These are phyloP conservation scores for Caenorhabditis parvicauda DNA, from an alignment of 2,888 invertebrate genomes.

Conservation along the genomic window DNA sequence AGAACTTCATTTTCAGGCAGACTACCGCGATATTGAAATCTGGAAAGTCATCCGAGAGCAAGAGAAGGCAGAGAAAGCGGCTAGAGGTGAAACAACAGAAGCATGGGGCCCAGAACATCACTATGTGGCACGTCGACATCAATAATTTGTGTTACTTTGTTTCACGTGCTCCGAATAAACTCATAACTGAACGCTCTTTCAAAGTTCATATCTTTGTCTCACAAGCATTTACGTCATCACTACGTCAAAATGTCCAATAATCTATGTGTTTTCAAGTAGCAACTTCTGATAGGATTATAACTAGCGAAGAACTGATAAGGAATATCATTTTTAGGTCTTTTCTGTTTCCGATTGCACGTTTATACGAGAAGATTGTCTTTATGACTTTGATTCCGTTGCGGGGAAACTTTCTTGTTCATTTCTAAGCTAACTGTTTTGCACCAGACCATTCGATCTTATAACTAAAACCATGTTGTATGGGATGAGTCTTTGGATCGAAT, in stretches of 20 bases:
- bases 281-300: not conserved
- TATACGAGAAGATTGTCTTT: too few relatives aligned
- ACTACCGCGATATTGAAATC: conserved; percentile 58
- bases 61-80: conserved; percentile 51
- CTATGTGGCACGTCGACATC: conserved; percentile 51
- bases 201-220: too few relatives aligned
- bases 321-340: too few relatives aligned
- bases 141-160: conserved; percentile 1
- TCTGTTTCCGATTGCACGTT: too few relatives aligned
- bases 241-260: not conserved
- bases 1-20: conserved; percentile 47
- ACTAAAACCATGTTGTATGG: too few relatives aligned
- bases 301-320: too few relatives aligned
- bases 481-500: too few relatives aligned
- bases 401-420: too few relatives aligned
- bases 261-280: not conserved
- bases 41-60: conserved; percentile 58
- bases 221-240: too few relatives aligned
- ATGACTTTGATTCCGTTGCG: too few relatives aligned
- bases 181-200: not conserved
- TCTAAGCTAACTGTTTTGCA: too few relatives aligned
- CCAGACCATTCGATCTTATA: too few relatives aligned
- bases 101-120: conserved; percentile 54
- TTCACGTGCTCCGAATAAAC: not conserved
- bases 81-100: conserved; percentile 44